These are phyloP conservation scores for Gobius niger DNA, from an alignment of 2,113 vertebrate species.

Conservation along the genomic window DNA sequence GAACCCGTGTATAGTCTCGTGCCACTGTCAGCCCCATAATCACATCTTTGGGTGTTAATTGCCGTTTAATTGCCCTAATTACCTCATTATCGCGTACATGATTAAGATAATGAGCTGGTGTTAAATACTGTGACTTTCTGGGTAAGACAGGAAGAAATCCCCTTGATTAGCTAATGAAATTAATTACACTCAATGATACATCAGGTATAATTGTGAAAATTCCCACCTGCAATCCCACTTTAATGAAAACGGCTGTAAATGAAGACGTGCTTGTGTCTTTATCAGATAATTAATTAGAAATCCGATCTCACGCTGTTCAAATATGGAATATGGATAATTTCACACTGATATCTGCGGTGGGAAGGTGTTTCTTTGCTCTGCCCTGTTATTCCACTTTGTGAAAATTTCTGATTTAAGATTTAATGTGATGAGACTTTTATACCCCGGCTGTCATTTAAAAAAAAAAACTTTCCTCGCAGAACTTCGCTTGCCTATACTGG, in stretches of 20 bases:
- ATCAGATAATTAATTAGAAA: slow-evolving; percentile 68
- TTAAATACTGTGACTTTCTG: slow-evolving; percentile 72
- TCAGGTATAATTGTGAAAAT: slow-evolving; percentile 79
- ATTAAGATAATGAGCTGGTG: slow-evolving; percentile 74
- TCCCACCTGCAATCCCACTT: slow-evolving; percentile 77
- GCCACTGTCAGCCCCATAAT: slow-evolving; percentile 46
- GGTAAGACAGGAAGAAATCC: slow-evolving; percentile 58
- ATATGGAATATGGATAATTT: slow-evolving; percentile 53
- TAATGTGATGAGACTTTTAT: slow-evolving; percentile 14
- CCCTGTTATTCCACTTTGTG: slow-evolving; percentile 10
- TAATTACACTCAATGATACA: slow-evolving; percentile 73
- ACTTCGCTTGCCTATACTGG: slow-evolving; percentile 9
- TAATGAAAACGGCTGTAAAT: slow-evolving; percentile 65
- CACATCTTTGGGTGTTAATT: slow-evolving; percentile 69
- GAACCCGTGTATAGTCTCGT: slow-evolving; percentile 24
- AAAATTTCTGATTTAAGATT: slow-evolving; percentile 24
- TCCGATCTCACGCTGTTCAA: slow-evolving; percentile 45
- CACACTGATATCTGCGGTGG: slow-evolving; percentile 16
- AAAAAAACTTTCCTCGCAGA: slow-evolving; percentile 18
- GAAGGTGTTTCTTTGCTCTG: slow-evolving; percentile 14
- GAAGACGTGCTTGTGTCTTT: slow-evolving; percentile 56
- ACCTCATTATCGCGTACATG: slow-evolving; percentile 63
- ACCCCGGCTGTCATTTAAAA: slow-evolving; percentile 17
- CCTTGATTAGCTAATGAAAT: slow-evolving; percentile 77
- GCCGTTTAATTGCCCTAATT: slow-evolving; percentile 77